phyloP scores from a whole-genome alignment of 2,797 vertebrate genomes.

The Peromyscus eremicus region DNA sequence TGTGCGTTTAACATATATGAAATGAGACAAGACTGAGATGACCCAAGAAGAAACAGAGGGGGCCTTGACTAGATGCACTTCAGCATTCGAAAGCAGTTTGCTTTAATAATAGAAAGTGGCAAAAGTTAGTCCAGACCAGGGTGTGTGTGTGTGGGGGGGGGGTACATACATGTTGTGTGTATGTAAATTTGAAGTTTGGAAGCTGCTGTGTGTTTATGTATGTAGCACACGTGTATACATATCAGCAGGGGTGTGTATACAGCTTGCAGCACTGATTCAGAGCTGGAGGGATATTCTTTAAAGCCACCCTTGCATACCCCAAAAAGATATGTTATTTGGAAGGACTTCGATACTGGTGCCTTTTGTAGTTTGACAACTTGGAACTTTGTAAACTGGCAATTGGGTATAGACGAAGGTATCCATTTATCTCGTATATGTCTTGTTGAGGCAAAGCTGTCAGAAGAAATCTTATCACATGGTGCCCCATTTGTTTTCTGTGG shows the following conservation, averaged over 20 bases:
- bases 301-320: conserved; percentile 82
- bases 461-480: conserved; percentile 93
- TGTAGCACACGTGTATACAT: neutral
- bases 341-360: conserved; percentile 85
- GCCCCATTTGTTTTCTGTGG: conserved; percentile 93
- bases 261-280: conserved; percentile 77
- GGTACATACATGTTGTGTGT: neutral
- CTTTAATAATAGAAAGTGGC: conserved; percentile 66
- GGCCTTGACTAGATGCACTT: conserved; percentile 62
- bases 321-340: conserved; percentile 86
- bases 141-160: neutral
- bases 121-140: conserved; percentile 58
- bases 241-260: conserved; percentile 55
- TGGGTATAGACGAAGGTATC: conserved; percentile 90
- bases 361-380: conserved; percentile 91
- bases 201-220: neutral
- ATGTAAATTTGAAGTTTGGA: neutral
- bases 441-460: conserved; percentile 92
- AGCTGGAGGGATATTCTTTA: conserved; percentile 77
- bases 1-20: conserved; percentile 70
- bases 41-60: conserved; percentile 56
- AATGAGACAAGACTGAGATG: conserved; percentile 61
- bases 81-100: conserved; percentile 67
- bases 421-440: conserved; percentile 92
- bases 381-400: conserved; percentile 91